Evolutionary conservation across 2,888 invertebrate genomes (phyloP), one percentile per base, ranked within the genome.

Genomic region (Oscheius sp.): DNA sequence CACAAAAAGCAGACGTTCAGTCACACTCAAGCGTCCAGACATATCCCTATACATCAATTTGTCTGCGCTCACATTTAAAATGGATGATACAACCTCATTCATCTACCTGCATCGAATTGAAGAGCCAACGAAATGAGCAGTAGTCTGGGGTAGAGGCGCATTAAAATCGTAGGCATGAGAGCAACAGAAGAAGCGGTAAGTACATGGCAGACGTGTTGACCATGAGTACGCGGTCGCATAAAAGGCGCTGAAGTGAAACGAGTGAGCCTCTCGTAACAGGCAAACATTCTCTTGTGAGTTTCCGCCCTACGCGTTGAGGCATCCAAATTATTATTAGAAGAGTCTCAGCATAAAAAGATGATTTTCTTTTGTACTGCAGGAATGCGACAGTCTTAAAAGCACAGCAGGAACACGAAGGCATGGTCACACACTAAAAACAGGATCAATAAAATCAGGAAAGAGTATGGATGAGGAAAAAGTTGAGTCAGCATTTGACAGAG

Each of bases 201-300:
- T 63, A 63, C 63, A 63, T 47, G 63, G 63, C n/a, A 35, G 62
- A 55, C 47, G 51, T 72, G 37, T 72, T 72, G 72, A 72, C 72
- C 50, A 42, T 47, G 32, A 51, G 72, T 51, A 47, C 21, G 62
- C 72, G 63, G 55, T 72, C 72, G 53, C 72, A 72, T 72, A 72
- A 72, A 72, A 63, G 72, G 53, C 51, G 62, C 51, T 55, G 53
- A 72, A 72, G 62, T 63, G 72, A 72, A 63, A 72, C 72, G 63
- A 72, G 53, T 63, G 62, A 68, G 68, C 68, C 63, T 72, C 72
- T 62, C 72, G 55, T 55, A 60, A 72, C 57, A 55, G 72, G 55
- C 63, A 72, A 72, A 72, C 72, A 72, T 53, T 72, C 51, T 48
- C 72, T 60, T 55, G 70, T 70, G 70, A n/a, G 32, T 68, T 68